Base-by-base conservation (phyloP, 2,113 vertebrate genomes). In the Nansenia antarctica region DNA sequence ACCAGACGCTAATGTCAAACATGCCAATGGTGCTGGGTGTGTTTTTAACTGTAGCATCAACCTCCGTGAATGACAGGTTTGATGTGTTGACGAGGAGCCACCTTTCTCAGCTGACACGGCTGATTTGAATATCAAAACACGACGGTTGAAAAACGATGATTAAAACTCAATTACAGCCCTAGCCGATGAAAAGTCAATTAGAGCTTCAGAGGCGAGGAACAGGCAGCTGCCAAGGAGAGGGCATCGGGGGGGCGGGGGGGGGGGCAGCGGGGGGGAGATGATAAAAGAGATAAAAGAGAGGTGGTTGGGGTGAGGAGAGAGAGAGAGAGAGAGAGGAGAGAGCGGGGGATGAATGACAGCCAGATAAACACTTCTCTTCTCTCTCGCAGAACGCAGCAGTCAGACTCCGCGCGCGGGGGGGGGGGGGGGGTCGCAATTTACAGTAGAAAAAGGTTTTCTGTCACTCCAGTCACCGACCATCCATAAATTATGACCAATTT, bases 61-160 rank as follows among this genome's bases (percentile, higher is more conserved):
- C 59, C 29, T 9, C 20, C 2, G 31, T 53, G 65, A 82, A 65
- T 63, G 79, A 81, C 80, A 73, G 77, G 26, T 2, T 18, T 65
- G 34, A 60, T n/a, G n/a, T n/a, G n/a, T n/a, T 54, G 8, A 49
- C 63, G 74, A 78, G 72, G 83, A 80, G 68, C 20, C 55, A 63
- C 27, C 69, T 80, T 78, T 82, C 74, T 74, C 74, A 64, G 77
- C 75, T 76, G 86, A 82, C 80, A 75, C 59, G 42, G 54, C 80
- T 70, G 74, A 89, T 92, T 89, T 88, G 79, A 90, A 90, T 90
- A 91, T 91, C 84, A 91, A 90, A 90, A 92, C 88, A 85, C 61
- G 83, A 87, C n/a, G n/a, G n/a, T n/a, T 78, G 82, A 77, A 87
- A 90, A 90, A 83, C 72, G 62, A 82, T 87, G 86, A 92, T 92